Percentiles rank a stretch among this genome's conserved stretches.
These are phyloP conservation scores for Latrodectus hesperus DNA, from an alignment of 2,888 invertebrate genomes.

Conservation along the genomic window DNA sequence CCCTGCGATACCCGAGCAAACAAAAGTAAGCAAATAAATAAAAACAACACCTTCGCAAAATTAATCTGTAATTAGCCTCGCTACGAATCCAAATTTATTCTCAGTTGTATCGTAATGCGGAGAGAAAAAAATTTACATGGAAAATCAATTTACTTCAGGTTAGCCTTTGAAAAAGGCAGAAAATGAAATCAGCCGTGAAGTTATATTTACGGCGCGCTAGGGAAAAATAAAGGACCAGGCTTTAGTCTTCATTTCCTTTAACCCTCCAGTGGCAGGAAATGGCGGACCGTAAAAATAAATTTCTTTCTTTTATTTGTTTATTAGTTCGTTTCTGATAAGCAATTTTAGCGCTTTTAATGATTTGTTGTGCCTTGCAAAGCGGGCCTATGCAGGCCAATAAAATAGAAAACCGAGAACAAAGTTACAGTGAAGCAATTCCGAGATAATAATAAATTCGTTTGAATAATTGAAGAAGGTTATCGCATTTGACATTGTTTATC, in stretches of 20 bases:
- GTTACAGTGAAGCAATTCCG: not conserved
- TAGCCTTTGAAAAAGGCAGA: constrained; percentile 32
- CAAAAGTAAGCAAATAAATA: constrained; percentile 14
- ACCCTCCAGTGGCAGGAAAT: constrained; percentile 43
- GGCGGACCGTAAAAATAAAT: constrained; percentile 58
- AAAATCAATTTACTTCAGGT: constrained; percentile 55
- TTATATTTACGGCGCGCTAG: constrained; percentile 58
- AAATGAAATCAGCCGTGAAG: constrained; percentile 56
- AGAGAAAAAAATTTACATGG: constrained; percentile 61
- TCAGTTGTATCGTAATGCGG: not conserved
- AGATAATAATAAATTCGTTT: not conserved
- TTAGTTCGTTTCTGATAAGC: constrained; percentile 54
- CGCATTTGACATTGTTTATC: not conserved
- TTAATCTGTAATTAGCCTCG: constrained; percentile 63
- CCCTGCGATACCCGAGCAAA: not conserved
- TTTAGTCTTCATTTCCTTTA: constrained; percentile 62
- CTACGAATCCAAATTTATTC: constrained; percentile 50
- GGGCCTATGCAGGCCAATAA: not conserved
- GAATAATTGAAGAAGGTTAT: constrained; percentile 3
- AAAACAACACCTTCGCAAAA: constrained; percentile 22
- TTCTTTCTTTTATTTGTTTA: constrained; percentile 57
- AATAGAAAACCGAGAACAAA: not conserved
- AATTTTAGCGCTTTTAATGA: constrained; percentile 43
- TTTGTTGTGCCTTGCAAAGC: constrained; percentile 24
- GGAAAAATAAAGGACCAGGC: constrained; percentile 57